phyloP scores from a whole-genome alignment of 2,797 vertebrate species.

The Syncerus caffer region DNA sequence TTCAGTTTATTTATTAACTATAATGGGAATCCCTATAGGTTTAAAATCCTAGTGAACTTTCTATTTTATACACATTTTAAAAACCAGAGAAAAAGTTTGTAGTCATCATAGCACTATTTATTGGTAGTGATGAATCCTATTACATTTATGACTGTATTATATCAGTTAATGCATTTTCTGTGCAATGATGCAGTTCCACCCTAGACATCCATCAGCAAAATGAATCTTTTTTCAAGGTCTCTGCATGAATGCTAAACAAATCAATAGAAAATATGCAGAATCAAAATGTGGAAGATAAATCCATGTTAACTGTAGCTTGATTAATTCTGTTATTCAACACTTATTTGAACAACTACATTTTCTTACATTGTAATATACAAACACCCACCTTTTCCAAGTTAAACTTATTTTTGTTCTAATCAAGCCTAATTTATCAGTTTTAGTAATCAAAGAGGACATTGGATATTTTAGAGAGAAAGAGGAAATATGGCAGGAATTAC shows the following conservation, averaged over 20 bases:
- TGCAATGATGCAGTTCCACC: not conserved
- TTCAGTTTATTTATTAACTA: not conserved
- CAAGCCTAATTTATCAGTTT: not conserved
- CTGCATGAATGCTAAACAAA: conserved; percentile 53
- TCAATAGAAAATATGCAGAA: conserved; percentile 12
- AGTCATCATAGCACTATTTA: not conserved
- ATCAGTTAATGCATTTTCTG: conserved; percentile 61
- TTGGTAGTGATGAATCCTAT: conserved; percentile 48
- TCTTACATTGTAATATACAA: not conserved
- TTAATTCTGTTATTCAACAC: not conserved
- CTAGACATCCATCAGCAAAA: conserved; percentile 9
- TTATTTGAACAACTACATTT: conserved; percentile 21
- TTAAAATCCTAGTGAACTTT: not conserved
- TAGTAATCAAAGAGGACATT: not conserved
- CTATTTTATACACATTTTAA: not conserved
- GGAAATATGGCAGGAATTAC: not conserved
- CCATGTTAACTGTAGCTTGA: not conserved
- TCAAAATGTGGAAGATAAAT: conserved; percentile 40
- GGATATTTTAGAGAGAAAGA: not conserved
- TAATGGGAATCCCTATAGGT: not conserved
- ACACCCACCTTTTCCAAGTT: not conserved
- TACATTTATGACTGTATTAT: conserved; percentile 28
- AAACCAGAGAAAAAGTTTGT: not conserved
- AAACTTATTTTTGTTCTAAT: not conserved
- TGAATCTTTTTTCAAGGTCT: conserved; percentile 49